phyloP scores from a whole-genome alignment of 2,113 vertebrate species.

The Buteo buteo region DNA sequence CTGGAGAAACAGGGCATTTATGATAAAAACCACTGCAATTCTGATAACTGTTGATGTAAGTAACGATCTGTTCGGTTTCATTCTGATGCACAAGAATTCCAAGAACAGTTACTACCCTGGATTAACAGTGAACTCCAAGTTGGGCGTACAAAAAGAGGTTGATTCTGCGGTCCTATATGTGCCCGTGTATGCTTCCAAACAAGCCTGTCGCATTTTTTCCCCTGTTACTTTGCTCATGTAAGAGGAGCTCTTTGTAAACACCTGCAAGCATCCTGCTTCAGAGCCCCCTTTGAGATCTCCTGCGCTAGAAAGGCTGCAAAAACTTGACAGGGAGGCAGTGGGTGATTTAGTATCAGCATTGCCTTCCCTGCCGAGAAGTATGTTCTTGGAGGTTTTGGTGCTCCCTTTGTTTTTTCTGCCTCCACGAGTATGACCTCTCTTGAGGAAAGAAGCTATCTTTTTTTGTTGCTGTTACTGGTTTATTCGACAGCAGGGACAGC shows the following conservation, averaged over 20 bases:
- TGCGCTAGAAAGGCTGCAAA: not conserved
- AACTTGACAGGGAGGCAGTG: not conserved
- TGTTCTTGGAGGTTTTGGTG: not conserved
- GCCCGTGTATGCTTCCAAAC: not conserved
- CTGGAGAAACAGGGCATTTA: not conserved
- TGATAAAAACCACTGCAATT: not conserved
- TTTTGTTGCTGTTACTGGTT: not conserved
- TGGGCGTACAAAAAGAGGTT: not conserved
- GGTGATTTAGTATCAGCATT: not conserved
- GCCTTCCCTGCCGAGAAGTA: not conserved
- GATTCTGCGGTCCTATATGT: not conserved
- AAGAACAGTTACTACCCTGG: not conserved
- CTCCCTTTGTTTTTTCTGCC: not conserved
- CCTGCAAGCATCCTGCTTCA: not conserved
- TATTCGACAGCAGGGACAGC: not conserved
- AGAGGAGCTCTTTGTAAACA: slow-evolving; percentile 15
- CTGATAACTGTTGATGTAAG: not conserved
- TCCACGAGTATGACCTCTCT: not conserved
- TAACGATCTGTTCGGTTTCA: not conserved
- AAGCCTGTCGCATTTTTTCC: not conserved
- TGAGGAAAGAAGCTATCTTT: not conserved
- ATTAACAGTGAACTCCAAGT: not conserved
- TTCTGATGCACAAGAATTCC: not conserved
- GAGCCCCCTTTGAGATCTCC: not conserved
- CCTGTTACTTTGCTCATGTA: not conserved